Conservation (phyloP, 2,113 vertebrate species). For the Muntiacus muntjak region DNA sequence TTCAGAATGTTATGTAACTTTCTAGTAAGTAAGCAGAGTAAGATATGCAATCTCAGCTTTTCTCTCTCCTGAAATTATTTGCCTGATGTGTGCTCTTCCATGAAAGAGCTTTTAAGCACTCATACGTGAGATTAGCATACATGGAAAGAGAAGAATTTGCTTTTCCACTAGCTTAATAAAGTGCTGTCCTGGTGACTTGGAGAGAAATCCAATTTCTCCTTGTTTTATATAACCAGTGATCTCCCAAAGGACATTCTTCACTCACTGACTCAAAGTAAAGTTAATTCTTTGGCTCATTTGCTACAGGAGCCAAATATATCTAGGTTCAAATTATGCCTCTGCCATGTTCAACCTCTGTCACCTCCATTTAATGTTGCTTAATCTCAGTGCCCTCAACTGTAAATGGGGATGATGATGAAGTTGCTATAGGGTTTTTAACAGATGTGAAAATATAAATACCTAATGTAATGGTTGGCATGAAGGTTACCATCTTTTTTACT, state of each 20-base stretch:
- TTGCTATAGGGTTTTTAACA: not conserved
- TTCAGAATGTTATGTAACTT: not conserved
- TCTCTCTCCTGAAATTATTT: not conserved
- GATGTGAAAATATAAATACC: not conserved
- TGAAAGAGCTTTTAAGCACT: not conserved
- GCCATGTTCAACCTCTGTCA: not conserved
- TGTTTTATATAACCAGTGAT: not conserved
- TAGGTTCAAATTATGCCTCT: not conserved
- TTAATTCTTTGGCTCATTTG: constrained; percentile 27
- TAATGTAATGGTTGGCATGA: not conserved
- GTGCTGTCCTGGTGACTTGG: not conserved
- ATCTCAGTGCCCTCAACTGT: not conserved
- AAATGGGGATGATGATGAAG: not conserved
- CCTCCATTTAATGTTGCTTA: not conserved
- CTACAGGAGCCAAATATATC: not conserved
- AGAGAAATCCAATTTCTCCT: not conserved
- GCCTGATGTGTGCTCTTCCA: not conserved
- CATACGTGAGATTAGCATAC: not conserved
- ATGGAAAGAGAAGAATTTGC: not conserved
- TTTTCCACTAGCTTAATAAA: not conserved
- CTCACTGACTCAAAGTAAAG: not conserved
- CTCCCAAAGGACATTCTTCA: not conserved
- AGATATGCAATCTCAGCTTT: not conserved
- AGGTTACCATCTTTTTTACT: not conserved
- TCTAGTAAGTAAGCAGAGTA: not conserved